These are phyloP conservation scores for Chaetodon trifascialis DNA, from an alignment of 2,113 vertebrate genomes.

Conservation along the genomic window DNA sequence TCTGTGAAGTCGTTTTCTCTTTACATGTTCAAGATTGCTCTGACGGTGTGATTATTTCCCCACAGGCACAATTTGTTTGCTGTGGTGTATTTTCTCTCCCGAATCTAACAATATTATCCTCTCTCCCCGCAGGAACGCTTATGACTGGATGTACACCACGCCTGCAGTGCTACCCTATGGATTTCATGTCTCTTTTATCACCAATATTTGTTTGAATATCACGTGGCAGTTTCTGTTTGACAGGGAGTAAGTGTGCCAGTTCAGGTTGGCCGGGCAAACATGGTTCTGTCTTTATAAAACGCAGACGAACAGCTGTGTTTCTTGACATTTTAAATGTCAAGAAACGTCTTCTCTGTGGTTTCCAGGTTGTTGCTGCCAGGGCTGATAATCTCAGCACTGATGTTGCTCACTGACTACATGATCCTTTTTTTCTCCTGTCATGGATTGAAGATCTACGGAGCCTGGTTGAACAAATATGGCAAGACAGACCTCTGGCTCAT, in stretches of 20 bases:
- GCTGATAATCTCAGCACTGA: constrained; percentile 80
- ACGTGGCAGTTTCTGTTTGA: constrained; percentile 79
- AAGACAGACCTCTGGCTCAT: constrained; percentile 85
- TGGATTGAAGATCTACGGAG: constrained; percentile 78
- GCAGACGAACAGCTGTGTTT: background rate
- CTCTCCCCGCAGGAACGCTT: constrained; percentile 57
- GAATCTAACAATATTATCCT: constrained; percentile 31
- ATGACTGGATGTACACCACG: constrained; percentile 75
- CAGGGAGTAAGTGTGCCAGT: constrained; percentile 74
- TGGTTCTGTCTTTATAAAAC: background rate
- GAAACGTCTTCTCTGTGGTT: constrained; percentile 27
- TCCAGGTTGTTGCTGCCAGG: constrained; percentile 79
- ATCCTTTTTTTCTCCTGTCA: constrained; percentile 83
- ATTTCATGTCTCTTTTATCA: constrained; percentile 72
- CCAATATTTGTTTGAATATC: constrained; percentile 71
- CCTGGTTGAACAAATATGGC: constrained; percentile 80
- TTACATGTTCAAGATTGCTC: constrained; percentile 50
- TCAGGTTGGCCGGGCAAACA: background rate
- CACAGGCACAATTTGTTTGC: constrained; percentile 39
- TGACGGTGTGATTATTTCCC: constrained; percentile 49
- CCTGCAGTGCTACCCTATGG: constrained; percentile 77
- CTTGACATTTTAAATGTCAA: background rate
- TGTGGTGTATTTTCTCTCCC: background rate
- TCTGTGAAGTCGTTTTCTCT: constrained; percentile 42
- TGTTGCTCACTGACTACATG: constrained; percentile 70